phyloP scores from a whole-genome alignment of 2,797 vertebrate species.

The Thamnophis elegans region DNA sequence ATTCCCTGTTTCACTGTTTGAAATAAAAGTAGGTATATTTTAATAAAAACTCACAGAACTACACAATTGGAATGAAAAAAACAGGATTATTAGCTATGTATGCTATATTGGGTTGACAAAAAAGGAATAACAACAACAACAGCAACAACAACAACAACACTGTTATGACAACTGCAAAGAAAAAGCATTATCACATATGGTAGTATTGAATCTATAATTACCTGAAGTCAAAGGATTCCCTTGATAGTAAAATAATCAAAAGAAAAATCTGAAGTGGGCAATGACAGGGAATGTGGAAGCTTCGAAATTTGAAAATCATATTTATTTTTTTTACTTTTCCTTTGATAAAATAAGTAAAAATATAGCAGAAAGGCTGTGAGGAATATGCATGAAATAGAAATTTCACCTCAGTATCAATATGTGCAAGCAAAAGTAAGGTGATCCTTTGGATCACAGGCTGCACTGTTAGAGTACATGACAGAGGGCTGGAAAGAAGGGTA shows the following conservation, averaged over 20 bases:
- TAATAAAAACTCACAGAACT: background rate
- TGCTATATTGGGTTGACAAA: background rate
- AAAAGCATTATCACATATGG: background rate
- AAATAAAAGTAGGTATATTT: background rate
- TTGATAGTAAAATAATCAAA: background rate
- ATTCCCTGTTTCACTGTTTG: conserved; percentile 1
- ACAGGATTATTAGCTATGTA: background rate
- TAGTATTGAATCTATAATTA: background rate
- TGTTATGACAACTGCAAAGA: background rate
- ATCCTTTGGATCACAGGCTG: background rate
- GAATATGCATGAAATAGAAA: background rate
- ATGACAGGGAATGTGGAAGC: background rate
- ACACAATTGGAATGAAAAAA: background rate
- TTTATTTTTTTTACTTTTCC: background rate
- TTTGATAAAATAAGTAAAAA: background rate
- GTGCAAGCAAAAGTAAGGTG: background rate
- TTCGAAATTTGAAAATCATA: background rate
- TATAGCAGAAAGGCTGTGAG: background rate
- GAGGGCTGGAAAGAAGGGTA: background rate
- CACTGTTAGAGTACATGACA: background rate
- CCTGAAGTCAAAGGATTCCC: background rate
- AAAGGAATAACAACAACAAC: background rate
- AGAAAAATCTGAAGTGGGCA: background rate
- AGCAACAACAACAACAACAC: background rate
- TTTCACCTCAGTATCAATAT: background rate